phyloP scores from a whole-genome alignment of 2,888 invertebrate genomes.

The Drosophila ochracea region DNA sequence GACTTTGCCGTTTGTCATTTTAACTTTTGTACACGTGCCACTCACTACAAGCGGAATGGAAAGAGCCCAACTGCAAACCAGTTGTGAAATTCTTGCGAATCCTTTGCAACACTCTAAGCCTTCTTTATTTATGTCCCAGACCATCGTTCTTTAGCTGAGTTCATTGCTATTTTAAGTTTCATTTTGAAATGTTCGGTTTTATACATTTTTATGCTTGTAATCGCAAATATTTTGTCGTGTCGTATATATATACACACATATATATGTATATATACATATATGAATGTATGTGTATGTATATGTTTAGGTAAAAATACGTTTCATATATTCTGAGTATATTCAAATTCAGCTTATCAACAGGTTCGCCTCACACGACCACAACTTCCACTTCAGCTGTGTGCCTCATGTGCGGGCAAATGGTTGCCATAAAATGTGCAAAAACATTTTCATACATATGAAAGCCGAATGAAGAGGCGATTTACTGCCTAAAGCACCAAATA shows the following conservation, averaged over 20 bases:
- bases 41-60: constrained; percentile 32
- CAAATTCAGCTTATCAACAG: constrained; percentile 76
- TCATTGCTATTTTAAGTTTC: constrained; percentile 16
- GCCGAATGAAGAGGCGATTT: constrained; percentile 16
- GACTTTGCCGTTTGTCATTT: constrained; percentile 17
- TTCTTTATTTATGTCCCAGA: not conserved
- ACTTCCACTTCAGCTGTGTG: constrained; percentile 36
- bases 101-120: constrained; percentile 7
- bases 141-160: constrained; percentile 7
- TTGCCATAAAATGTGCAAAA: constrained; percentile 34
- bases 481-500: constrained; percentile 14
- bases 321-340: constrained; percentile 73
- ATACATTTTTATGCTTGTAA: constrained; percentile 25
- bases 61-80: constrained; percentile 20
- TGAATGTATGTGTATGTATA: constrained; percentile 5
- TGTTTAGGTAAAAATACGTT: constrained; percentile 30
- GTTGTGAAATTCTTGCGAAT: constrained; percentile 41
- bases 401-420: constrained; percentile 38
- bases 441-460: constrained; percentile 6
- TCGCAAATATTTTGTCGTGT: constrained; percentile 29
- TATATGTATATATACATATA: constrained; percentile 12
- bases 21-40: constrained; percentile 49
- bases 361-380: constrained; percentile 49
- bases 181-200: constrained; percentile 39
- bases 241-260: constrained; percentile 3